These are phyloP conservation scores for Blastobasis adustella DNA, from an alignment of 2,888 invertebrate species.

Conservation along the genomic window DNA sequence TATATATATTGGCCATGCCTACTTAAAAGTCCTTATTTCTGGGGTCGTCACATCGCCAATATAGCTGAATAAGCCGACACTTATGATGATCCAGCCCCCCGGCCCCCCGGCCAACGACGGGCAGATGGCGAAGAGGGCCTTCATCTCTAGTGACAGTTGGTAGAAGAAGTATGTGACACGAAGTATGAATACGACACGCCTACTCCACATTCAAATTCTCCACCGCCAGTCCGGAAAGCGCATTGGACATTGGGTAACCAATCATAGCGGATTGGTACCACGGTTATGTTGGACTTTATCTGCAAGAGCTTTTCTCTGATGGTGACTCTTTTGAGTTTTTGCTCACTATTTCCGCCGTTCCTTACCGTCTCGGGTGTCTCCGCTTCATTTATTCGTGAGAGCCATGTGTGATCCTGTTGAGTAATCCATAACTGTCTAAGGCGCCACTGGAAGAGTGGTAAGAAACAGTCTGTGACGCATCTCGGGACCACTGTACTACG, in stretches of 20 bases:
- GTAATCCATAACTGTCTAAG: conserved; percentile 22
- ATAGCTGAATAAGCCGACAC: conserved; percentile 77
- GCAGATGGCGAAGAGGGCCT: conserved; percentile 71
- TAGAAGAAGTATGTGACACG: conserved; percentile 84
- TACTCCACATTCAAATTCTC: conserved; percentile 84
- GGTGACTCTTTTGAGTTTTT: conserved; percentile 38
- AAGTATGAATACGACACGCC: conserved; percentile 89
- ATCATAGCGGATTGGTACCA: conserved; percentile 82
- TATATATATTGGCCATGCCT: conserved; percentile 77
- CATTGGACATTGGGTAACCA: conserved; percentile 80
- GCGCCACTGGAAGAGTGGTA: too few species aligned
- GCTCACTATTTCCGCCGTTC: conserved; percentile 39
- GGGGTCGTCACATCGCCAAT: conserved; percentile 76
- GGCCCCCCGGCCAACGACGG: conserved; percentile 74
- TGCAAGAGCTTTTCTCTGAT: conserved; percentile 61
- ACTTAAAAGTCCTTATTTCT: conserved; percentile 77
- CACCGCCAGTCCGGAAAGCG: conserved; percentile 83
- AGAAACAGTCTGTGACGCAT: too few species aligned
- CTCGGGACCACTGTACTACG: too few species aligned
- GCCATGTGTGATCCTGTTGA: conserved; percentile 26
- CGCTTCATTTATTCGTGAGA: conserved; percentile 10
- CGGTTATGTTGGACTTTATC: conserved; percentile 77
- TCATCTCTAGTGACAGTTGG: conserved; percentile 73
- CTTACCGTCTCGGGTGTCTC: conserved; percentile 46
- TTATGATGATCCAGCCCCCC: conserved; percentile 75